A percentile compares a stretch with the other conserved stretches of the same genome.
phyloP scores from a whole-genome alignment of 2,113 vertebrate genomes.

The Ammospiza caudacuta region DNA sequence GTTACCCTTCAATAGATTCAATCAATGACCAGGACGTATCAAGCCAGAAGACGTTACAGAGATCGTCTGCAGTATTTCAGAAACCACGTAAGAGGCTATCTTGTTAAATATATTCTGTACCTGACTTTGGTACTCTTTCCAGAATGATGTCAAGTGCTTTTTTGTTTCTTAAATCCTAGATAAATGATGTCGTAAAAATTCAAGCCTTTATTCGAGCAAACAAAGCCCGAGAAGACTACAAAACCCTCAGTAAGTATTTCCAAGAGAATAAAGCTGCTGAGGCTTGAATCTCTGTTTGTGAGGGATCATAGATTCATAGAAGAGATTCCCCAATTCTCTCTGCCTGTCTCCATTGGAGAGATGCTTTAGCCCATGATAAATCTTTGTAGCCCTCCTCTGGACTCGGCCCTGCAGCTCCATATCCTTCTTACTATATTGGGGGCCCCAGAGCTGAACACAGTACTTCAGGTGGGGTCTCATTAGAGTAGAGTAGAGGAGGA shows the following conservation, averaged over 20 bases:
- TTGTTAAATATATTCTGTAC: background rate
- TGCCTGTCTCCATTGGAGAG: background rate
- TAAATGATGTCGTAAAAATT: constrained; percentile 92
- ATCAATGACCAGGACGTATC: constrained; percentile 92
- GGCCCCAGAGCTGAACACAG: background rate
- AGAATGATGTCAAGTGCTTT: background rate
- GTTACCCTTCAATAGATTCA: constrained; percentile 82
- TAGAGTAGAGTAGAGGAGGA: background rate
- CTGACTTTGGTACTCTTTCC: background rate
- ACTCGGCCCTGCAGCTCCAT: background rate
- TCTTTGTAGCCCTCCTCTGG: background rate
- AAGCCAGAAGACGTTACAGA: constrained; percentile 90
- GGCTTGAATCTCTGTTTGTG: background rate
- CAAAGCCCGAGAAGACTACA: constrained; percentile 98
- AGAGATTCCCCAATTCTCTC: background rate
- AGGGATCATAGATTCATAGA: background rate
- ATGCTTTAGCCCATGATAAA: background rate
- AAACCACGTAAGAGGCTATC: constrained; percentile 84
- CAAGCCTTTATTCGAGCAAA: constrained; percentile 98
- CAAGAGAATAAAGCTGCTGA: background rate
- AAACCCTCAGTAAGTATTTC: constrained; percentile 93
- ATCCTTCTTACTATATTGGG: background rate
- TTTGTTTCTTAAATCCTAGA: constrained; percentile 74
- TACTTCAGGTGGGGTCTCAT: background rate
- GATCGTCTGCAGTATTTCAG: constrained; percentile 91